Conservation (phyloP, 2,113 vertebrate genomes). For the Oreochromis spilurus region DNA sequence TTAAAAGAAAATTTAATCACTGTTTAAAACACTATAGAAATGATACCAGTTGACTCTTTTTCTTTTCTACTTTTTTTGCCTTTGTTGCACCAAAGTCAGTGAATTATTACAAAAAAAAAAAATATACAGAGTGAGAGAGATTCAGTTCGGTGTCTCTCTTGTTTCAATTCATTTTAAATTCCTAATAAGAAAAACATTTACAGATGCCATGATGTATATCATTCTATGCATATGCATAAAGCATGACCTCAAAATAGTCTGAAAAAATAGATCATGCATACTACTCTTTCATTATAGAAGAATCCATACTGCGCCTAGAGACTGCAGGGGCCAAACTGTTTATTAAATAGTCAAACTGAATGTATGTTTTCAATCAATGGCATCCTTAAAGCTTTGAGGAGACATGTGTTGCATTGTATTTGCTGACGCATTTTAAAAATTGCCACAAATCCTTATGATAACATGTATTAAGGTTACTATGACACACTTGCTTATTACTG, state of each 20-base stretch:
- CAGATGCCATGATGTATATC: background rate
- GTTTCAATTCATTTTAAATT: background rate
- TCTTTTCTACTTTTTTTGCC: background rate
- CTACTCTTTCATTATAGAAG: background rate
- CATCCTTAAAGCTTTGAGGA: background rate
- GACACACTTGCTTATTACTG: background rate
- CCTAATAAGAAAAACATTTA: background rate
- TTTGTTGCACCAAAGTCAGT: background rate
- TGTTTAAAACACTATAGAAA: background rate
- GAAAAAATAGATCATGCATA: background rate
- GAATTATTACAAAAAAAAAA: background rate
- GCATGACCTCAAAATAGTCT: background rate
- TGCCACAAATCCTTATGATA: background rate
- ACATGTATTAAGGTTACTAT: background rate
- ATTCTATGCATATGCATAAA: background rate
- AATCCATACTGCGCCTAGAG: background rate
- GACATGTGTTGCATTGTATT: background rate
- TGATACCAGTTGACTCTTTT: background rate
- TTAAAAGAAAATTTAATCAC: background rate
- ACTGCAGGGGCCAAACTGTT: background rate
- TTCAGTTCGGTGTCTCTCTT: background rate
- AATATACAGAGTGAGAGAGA: background rate
- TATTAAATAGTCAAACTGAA: background rate
- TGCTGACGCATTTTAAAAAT: fast-evolving
- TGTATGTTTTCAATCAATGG: background rate